Evolutionary conservation across 2,797 vertebrate genomes (phyloP).

Genomic region (Poecilia picta): DNA sequence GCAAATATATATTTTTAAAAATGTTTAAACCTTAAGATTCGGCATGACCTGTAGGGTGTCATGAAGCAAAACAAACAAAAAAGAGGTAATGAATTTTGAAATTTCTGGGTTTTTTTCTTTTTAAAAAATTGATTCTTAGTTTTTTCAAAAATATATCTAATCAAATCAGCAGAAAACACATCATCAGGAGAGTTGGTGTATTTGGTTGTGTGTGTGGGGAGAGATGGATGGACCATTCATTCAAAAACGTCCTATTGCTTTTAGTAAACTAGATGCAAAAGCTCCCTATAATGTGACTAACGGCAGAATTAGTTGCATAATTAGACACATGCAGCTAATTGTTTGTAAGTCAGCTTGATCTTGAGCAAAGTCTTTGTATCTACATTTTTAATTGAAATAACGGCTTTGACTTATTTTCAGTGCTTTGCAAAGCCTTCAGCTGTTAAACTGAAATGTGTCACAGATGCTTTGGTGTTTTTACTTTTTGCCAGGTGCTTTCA

Average conservation of each 20-base stretch:
- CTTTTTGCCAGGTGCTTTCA: background rate
- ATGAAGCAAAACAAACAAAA: background rate
- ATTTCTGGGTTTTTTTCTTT: background rate
- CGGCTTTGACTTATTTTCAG: background rate
- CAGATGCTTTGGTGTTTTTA: background rate
- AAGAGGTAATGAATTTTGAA: background rate
- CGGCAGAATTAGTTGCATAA: background rate
- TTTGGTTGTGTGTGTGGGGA: background rate
- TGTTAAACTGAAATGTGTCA: background rate
- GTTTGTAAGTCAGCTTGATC: background rate
- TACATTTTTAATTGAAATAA: background rate
- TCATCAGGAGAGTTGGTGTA: background rate
- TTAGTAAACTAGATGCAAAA: background rate
- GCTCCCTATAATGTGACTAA: background rate
- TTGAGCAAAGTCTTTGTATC: background rate
- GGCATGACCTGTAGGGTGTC: background rate
- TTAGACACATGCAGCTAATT: background rate
- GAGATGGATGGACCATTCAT: background rate
- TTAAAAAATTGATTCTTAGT: background rate
- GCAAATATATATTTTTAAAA: fast-evolving
- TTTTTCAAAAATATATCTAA: background rate
- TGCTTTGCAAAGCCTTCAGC: background rate
- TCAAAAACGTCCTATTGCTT: background rate
- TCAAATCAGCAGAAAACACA: background rate
- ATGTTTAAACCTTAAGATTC: background rate